A percentile compares a stretch with the other conserved stretches of the same genome.
These are phyloP conservation scores for Neodontobutis hainanensis DNA, from an alignment of 2,113 vertebrate species.

Conservation along the genomic window DNA sequence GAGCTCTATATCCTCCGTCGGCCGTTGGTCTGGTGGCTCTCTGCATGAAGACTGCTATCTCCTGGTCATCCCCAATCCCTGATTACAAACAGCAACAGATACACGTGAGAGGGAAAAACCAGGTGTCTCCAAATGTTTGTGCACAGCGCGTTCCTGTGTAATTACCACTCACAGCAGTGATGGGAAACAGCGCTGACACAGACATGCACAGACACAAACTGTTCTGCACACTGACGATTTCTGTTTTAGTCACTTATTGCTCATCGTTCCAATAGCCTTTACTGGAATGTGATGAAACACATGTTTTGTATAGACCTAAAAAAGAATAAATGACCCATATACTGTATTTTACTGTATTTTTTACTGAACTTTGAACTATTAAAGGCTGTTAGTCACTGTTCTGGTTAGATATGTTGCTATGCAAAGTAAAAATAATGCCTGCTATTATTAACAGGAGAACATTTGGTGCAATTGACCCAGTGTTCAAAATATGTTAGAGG, in stretches of 20 bases:
- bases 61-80: no score
- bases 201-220: constrained; percentile 19
- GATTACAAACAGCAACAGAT: constrained; percentile 2
- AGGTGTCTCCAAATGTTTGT: constrained; percentile 20
- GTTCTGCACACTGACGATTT: background rate
- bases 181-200: constrained; percentile 35
- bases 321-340: no score
- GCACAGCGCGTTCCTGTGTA: constrained; percentile 48
- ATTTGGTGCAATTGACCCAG: no score
- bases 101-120: constrained; percentile 23
- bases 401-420: no score
- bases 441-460: no score
- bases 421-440: no score
- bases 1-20: no score
- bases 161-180: constrained; percentile 33
- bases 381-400: no score
- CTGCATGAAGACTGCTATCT: background rate
- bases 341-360: no score
- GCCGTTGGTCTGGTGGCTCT: background rate
- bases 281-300: constrained; percentile 46
- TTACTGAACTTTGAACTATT: no score
- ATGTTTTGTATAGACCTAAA: no score
- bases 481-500: no score
- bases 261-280: constrained; percentile 32
- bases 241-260: constrained; percentile 45